These are phyloP conservation scores for Pangasianodon hypophthalmus DNA, from an alignment of 2,113 vertebrate species.

Conservation along the genomic window DNA sequence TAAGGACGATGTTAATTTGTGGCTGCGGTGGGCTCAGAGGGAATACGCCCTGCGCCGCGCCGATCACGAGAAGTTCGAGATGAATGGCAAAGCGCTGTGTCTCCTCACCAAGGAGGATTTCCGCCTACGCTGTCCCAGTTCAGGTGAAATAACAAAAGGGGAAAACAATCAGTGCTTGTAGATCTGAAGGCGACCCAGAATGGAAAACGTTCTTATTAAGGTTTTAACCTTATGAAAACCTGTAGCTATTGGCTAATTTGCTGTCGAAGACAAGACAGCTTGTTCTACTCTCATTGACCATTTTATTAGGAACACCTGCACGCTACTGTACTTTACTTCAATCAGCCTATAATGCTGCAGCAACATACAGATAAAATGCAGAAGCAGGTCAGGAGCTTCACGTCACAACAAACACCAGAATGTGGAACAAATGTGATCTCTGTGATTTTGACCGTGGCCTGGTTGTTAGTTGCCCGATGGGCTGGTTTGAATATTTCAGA, in stretches of 20 bases:
- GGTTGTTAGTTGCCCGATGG: not conserved
- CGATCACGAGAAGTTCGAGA: conserved; percentile 76
- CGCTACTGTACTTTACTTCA: not conserved
- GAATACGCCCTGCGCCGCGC: conserved; percentile 81
- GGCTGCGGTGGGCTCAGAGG: conserved; percentile 89
- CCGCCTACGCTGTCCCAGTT: conserved; percentile 83
- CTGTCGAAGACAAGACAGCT: not conserved
- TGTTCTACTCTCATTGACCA: not conserved
- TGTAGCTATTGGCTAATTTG: not conserved
- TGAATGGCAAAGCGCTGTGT: conserved; percentile 90
- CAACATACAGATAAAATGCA: not conserved
- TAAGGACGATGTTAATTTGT: conserved; percentile 86
- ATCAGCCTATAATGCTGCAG: not conserved
- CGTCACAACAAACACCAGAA: not conserved
- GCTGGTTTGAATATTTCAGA: not conserved
- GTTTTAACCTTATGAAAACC: not conserved
- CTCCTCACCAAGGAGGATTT: conserved; percentile 95
- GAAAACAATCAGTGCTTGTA: not conserved
- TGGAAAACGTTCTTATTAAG: not conserved
- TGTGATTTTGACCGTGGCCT: not conserved
- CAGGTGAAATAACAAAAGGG: conserved; percentile 72
- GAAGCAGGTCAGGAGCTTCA: not conserved
- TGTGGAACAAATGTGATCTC: not conserved
- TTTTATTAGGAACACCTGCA: not conserved
- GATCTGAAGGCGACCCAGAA: not conserved